Percentiles rank a stretch among this genome's conserved stretches.
Evolutionary conservation across 2,113 vertebrate species (phyloP).

Genomic region (Saccopteryx bilineata): DNA sequence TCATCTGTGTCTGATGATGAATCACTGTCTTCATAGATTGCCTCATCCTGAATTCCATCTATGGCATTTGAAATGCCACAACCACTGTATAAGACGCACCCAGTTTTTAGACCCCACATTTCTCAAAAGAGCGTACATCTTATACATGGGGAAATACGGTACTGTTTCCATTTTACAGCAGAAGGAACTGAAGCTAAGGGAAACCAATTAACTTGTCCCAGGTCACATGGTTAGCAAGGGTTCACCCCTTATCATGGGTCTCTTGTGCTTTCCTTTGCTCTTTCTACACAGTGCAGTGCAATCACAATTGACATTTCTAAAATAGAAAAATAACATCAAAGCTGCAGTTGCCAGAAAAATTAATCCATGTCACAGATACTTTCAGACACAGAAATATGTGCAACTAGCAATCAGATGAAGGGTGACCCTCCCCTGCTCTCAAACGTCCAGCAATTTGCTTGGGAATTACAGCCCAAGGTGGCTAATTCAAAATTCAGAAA

Average conservation of each 20-base stretch:
- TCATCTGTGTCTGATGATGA: too few species aligned
- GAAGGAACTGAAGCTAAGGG: background rate
- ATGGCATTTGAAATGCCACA: too few species aligned
- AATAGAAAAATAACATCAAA: background rate
- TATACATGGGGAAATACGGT: too few species aligned
- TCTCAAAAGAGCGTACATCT: too few species aligned
- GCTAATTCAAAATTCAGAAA: background rate
- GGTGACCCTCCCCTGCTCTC: background rate
- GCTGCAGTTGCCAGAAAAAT: background rate
- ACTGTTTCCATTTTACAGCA: background rate
- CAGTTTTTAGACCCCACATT: too few species aligned
- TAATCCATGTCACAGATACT: background rate
- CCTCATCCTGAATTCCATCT: too few species aligned
- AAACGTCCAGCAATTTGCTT: background rate
- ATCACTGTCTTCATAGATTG: too few species aligned
- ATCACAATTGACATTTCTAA: background rate
- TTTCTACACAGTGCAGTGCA: background rate
- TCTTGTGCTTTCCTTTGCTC: background rate
- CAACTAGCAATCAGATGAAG: slow-evolving; percentile 23
- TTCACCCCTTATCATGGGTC: background rate
- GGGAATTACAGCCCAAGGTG: background rate
- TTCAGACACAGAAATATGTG: slow-evolving; percentile 9
- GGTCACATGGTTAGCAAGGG: background rate
- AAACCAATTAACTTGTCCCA: background rate
- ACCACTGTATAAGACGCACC: too few species aligned